Evolutionary conservation across 1,140 invertebrate genomes (phyloP), one percentile per base, ranked within the genome.

Genomic region (Aphelenchoides besseyi): DNA sequence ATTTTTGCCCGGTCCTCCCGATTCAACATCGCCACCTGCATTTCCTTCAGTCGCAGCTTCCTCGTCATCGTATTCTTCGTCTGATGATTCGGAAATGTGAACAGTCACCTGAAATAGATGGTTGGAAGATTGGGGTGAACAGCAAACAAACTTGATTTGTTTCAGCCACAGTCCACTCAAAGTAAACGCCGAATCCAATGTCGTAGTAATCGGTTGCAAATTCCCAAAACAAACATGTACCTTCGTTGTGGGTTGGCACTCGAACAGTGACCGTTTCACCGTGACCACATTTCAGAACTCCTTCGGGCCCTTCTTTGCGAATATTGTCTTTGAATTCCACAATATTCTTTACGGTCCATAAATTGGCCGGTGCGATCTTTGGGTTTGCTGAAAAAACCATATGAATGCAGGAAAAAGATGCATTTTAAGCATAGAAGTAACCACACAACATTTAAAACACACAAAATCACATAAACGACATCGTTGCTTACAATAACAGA

Each of bases 161-260:
- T n/a, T 86, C 86, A 28, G 85, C 76, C 54, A 86, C 92, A 2
- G 90, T 92, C 94, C 95, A 98, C 86, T 99, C 96, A 86, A 99
- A 99, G 85, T 92, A 97, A 53, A 99, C 89, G 3, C 96, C 97
- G 87, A 99, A 99, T 59, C 95, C 96, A 80, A 99, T 94, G 84
- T 99, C 97, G 85, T 97, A 98, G 80, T 90, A 90, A 85, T 99
- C 97, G 0, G 96, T 98, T 5, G 95, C 94, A 86, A 99, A 99
- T 87, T 99, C 97, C 96, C 96, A 99, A 85, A 95, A 97, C n/a
- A 99, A 86, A 82, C 92, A 92, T 0, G 91, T 90, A 0, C 95
- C 96, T 81, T 94, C 91, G 75, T 91, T 89, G 85, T 98, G 94
- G 0, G 97, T 98, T 16, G 97, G 97, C 29, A 99, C 97, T 68